These are phyloP conservation scores for Holacanthella duospinosa DNA, from an alignment of 2,888 invertebrate genomes.

Conservation along the genomic window DNA sequence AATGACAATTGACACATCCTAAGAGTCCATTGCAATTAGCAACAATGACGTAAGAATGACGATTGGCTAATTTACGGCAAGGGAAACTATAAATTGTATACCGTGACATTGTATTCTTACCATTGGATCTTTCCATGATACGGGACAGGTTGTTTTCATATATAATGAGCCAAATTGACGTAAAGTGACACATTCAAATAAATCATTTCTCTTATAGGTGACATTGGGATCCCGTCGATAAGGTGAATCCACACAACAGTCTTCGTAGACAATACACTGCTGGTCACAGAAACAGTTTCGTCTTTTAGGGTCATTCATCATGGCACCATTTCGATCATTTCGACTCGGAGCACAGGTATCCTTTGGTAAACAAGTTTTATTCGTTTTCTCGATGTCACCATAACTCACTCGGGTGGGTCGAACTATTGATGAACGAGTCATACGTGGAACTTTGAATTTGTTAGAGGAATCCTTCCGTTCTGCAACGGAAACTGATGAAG, in stretches of 20 bases:
- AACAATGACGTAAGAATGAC: too few relatives aligned
- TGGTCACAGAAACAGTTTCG: constrained; percentile 45
- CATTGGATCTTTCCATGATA: constrained; percentile 40
- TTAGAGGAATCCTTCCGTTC: too few relatives aligned
- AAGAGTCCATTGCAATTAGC: too few relatives aligned
- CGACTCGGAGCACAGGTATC: constrained; percentile 36
- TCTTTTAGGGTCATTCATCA: constrained; percentile 40
- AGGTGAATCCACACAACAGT: constrained; percentile 44
- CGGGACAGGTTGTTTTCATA: constrained; percentile 43
- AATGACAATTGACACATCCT: too few relatives aligned
- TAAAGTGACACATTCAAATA: constrained; percentile 42
- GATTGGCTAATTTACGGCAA: too few relatives aligned
- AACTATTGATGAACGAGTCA: constrained; percentile 7
- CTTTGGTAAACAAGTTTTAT: constrained; percentile 35
- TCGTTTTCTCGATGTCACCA: constrained; percentile 36
- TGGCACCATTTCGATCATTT: constrained; percentile 35
- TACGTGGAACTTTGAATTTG: background rate
- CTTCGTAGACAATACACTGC: constrained; percentile 43
- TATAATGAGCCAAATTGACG: constrained; percentile 43
- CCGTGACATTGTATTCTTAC: too few relatives aligned
- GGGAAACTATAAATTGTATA: too few relatives aligned
- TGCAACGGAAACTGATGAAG: too few relatives aligned
- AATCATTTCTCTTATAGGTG: constrained; percentile 38
- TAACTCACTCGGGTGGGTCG: constrained; percentile 35
- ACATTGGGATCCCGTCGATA: constrained; percentile 37